A percentile compares a stretch with the other conserved stretches of the same genome.
These are phyloP conservation scores for Mellivora capensis DNA, from an alignment of 2,113 vertebrate species.

Conservation along the genomic window DNA sequence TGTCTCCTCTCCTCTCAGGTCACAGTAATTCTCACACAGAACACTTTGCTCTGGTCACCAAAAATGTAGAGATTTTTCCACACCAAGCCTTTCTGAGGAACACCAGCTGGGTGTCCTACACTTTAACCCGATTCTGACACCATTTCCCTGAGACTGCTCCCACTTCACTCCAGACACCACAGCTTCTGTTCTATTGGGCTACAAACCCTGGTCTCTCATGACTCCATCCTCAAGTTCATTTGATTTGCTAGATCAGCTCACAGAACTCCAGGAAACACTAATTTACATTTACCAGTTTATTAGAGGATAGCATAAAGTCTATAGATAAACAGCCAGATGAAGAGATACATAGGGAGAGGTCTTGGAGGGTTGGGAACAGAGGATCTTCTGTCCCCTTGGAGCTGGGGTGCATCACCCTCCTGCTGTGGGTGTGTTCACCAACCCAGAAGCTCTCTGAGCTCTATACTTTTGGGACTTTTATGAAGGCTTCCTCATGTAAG, in stretches of 20 bases:
- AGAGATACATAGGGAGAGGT: neutral
- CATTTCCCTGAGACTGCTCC: neutral
- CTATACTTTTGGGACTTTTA: neutral
- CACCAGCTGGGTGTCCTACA: neutral
- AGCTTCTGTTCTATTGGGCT: neutral
- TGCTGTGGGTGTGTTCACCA: neutral
- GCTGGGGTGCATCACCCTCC: neutral
- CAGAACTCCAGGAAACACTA: neutral
- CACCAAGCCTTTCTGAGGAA: neutral
- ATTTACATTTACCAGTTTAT: neutral
- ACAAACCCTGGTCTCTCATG: neutral
- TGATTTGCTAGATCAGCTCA: neutral
- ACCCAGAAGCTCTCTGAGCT: neutral
- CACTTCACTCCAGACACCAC: neutral
- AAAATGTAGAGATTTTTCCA: neutral
- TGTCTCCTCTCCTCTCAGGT: neutral
- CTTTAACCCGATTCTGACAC: neutral
- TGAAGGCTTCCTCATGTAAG: neutral
- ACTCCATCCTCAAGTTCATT: neutral
- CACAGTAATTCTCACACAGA: neutral
- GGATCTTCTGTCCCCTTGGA: neutral
- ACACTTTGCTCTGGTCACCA: neutral
- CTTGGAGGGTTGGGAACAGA: neutral
- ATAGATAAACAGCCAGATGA: neutral
- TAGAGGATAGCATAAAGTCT: neutral